A percentile compares a stretch with the other conserved stretches of the same genome.
phyloP scores from a whole-genome alignment of 2,113 vertebrate genomes.

The Sus scrofa region T2T-Sscrofa CM000813.6:102097501-102098000 shows the following conservation, averaged over 20 bases:
- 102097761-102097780: background rate
- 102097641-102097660: background rate
- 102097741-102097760: background rate
- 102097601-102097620: background rate
- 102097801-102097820: background rate
- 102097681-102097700: background rate
- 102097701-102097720: background rate
- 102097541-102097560: background rate
- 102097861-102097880: background rate
- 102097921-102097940: background rate
- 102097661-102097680: background rate
- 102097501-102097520: background rate
- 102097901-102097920: background rate
- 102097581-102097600: background rate
- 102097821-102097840: background rate
- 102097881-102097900: background rate
- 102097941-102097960: background rate
- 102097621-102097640: background rate
- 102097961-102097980: background rate
- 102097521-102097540: conserved; percentile 43
- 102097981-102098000: background rate
- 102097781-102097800: background rate
- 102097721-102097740: background rate
- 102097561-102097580: conserved; percentile 19
- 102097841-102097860: background rate